Percentiles rank a stretch among this genome's conserved stretches.
Conservation (phyloP, 2,113 vertebrate genomes). For the Aplodontia rufa region DNA sequence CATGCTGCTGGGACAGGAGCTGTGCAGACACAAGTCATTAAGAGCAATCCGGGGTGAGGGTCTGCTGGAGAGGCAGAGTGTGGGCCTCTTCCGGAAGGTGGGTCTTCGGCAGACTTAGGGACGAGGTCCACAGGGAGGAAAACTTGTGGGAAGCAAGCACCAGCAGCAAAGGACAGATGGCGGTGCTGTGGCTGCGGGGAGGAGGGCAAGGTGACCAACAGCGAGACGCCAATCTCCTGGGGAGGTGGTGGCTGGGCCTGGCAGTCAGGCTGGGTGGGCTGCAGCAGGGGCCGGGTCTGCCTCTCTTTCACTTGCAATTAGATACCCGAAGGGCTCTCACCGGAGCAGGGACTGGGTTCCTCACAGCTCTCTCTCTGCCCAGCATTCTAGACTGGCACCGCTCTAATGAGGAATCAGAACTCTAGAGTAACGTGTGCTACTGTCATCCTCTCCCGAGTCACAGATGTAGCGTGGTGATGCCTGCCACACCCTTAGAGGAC, state of each 20-base stretch:
- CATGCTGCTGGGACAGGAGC: background rate
- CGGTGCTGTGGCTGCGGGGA: fast-evolving
- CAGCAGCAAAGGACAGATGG: fast-evolving
- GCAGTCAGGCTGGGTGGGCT: background rate
- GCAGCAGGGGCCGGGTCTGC: too few relatives aligned
- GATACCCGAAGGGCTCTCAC: background rate
- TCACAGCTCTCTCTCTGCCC: background rate
- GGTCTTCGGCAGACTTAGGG: background rate
- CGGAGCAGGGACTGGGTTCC: background rate
- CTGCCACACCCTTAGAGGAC: too few relatives aligned
- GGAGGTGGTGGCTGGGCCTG: fast-evolving
- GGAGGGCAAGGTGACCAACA: too few relatives aligned
- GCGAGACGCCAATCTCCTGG: fast-evolving
- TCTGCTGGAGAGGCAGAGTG: background rate
- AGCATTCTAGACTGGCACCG: fast-evolving
- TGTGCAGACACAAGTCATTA: background rate
- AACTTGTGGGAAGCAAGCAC: fast-evolving
- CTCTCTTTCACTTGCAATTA: too few relatives aligned
- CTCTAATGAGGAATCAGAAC: background rate
- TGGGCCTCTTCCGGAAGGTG: background rate
- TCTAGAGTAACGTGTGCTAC: fast-evolving
- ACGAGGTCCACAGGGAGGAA: background rate
- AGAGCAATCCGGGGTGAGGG: background rate
- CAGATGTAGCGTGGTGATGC: fast-evolving
- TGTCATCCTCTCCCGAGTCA: background rate